Percentiles rank a stretch among this genome's conserved stretches.
Conservation (phyloP, 1,140 invertebrate species). For the Semibalanus balanoides region DNA sequence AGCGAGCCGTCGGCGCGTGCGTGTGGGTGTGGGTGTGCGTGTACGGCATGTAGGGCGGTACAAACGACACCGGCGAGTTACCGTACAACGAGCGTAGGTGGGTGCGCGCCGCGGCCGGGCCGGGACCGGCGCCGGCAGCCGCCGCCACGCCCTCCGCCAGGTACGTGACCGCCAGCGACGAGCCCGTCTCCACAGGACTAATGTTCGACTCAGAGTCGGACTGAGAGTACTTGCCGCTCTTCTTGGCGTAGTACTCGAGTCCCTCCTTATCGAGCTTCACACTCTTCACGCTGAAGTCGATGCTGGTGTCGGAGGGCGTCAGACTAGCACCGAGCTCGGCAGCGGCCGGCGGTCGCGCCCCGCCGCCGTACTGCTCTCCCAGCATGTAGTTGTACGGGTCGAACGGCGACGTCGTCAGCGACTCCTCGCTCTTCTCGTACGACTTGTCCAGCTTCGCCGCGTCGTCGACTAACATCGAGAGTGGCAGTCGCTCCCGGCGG, state of each 20-base stretch:
- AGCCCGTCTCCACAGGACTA: conserved; percentile 20
- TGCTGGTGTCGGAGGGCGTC: conserved; percentile 15
- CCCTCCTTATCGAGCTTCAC: conserved; percentile 22
- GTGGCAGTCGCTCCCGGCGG: background rate
- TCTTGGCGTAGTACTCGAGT: conserved; percentile 40
- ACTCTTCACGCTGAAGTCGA: conserved; percentile 15
- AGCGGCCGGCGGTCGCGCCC: background rate
- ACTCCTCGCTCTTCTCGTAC: conserved; percentile 4
- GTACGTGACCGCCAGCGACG: conserved; percentile 19
- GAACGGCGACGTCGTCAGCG: conserved; percentile 17
- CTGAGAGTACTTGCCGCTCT: conserved; percentile 26
- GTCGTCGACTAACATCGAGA: conserved; percentile 5
- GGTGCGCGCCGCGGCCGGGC: no score
- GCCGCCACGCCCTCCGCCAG: background rate
- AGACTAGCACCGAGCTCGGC: conserved; percentile 1
- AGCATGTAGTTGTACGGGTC: conserved; percentile 1
- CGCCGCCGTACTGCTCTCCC: background rate
- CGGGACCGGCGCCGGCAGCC: no score
- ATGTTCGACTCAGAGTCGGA: conserved; percentile 30
- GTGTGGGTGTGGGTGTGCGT: background rate
- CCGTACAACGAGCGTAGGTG: background rate
- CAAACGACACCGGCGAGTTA: background rate
- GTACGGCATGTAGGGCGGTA: background rate
- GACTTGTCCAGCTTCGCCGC: conserved; percentile 14
- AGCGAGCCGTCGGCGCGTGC: background rate